Base-by-base conservation (phyloP, 2,113 vertebrate genomes). In the Cinclus mexicanus region DNA sequence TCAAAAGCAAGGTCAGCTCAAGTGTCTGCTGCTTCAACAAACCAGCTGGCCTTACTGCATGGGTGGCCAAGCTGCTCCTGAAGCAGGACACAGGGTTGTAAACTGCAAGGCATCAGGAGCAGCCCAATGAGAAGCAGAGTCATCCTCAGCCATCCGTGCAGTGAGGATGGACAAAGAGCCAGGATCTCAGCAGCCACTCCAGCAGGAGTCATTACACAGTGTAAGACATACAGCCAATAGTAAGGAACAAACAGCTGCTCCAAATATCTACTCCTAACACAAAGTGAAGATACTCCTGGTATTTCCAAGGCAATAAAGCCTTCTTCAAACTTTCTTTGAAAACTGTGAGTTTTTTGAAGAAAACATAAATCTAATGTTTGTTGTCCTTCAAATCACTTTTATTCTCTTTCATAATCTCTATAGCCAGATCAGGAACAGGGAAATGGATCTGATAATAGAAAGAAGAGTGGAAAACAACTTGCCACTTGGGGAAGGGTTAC, bases 141-240 rank as follows among this genome's bases (percentile, higher is more conserved):
- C 41, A 31, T 63, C 47, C 59, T 50, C 24, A 85, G 42, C 41
- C 17, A 41, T 20, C 55, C 0, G 0, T 41, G 44, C 0, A 0
- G 29, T 17, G 21, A 86, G 47, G 39, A 42, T 11, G 29, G 39
- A 65, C 42, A 67, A 76, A 59, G 47, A 67, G 39, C 70, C 2
- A 6, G 42, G 31, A 53, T 44, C n/a, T 65, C 67, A 8, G 67
- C 52, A 92, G 55, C n/a, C 31, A 3, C 28, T 67, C 42, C 5
- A 57, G 33, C 7, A 5, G 12, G 25, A 63, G 60, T 65, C n/a
- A 55, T 24, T 8, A 28, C 70, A 56, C 29, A 41, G 60, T 16
- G 35, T 11, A 15, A 63, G n/a, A 72, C 41, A 59, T 9, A 39
- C 12, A 67, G 70, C 4, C 3, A 2, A 9, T 0, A 47, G n/a